These are phyloP conservation scores for Scaptomyza graminum DNA, from an alignment of 1,140 invertebrate genomes.

Conservation along the genomic window DNA sequence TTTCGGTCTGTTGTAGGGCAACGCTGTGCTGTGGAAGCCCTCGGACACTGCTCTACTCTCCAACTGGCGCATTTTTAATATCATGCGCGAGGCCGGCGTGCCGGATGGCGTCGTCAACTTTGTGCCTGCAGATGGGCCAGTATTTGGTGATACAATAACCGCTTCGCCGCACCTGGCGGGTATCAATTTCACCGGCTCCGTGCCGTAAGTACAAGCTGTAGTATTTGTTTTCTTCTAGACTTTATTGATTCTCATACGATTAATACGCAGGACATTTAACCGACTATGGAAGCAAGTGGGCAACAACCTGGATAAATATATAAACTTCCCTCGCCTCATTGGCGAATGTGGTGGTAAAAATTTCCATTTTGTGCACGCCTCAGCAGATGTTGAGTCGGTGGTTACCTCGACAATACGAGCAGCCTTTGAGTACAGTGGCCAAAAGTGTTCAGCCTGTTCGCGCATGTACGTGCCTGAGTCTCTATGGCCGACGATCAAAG, in stretches of 20 bases:
- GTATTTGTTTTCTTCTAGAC: slow-evolving; percentile 34
- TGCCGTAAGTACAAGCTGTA: slow-evolving; percentile 88
- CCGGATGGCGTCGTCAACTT: slow-evolving; percentile 99
- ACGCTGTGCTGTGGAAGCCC: slow-evolving; percentile 98
- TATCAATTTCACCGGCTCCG: slow-evolving; percentile 99
- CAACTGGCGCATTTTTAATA: slow-evolving; percentile 97
- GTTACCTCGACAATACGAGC: slow-evolving; percentile 93
- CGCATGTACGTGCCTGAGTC: slow-evolving; percentile 97
- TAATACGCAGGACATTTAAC: slow-evolving; percentile 92
- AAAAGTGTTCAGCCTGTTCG: slow-evolving; percentile 99
- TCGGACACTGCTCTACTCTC: slow-evolving; percentile 98
- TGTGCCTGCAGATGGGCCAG: slow-evolving; percentile 96
- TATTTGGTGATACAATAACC: slow-evolving; percentile 97
- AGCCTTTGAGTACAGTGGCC: slow-evolving; percentile 98
- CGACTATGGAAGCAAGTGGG: slow-evolving; percentile 97
- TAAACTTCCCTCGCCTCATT: slow-evolving; percentile 96
- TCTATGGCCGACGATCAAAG: slow-evolving; percentile 91
- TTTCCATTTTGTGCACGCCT: slow-evolving; percentile 98
- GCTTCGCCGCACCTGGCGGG: slow-evolving; percentile 93
- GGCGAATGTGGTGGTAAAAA: slow-evolving; percentile 99
- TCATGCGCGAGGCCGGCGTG: slow-evolving; percentile 96
- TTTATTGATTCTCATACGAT: slow-evolving; percentile 38
- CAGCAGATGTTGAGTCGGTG: slow-evolving; percentile 93
- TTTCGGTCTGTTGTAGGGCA: slow-evolving; percentile 86
- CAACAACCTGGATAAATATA: slow-evolving; percentile 93